Base-by-base conservation (phyloP, 2,888 invertebrate species). In the Amphipoea lucens region DNA sequence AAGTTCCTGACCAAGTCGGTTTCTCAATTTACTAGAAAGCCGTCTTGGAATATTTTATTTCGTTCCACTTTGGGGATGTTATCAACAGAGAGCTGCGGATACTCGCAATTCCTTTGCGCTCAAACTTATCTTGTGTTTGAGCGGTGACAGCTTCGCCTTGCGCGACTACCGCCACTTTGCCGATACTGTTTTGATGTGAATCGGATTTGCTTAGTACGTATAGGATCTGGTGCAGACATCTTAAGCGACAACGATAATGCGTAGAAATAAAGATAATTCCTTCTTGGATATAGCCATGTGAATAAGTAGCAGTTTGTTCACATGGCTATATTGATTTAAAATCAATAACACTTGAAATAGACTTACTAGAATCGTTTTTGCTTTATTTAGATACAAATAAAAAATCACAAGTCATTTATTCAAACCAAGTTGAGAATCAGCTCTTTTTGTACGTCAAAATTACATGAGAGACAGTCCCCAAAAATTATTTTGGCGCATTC, bases 21-120 rank as follows among this genome's bases (percentile, higher is more conserved):
- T 76, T 83, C 90, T 88, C 90, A 89, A 89, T 89, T 90, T 84
- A 78, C 78, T 85, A 83, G 88, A 89, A 82, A 89, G 89, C 86
- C 73, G 83, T 83, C 80, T 76, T 57, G 74, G 82, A 90, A 89
- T 90, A 90, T 89, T 86, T 90, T 90, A 90, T 87, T 81, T 79
- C 68, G 84, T 62, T 71, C 78, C 83, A 87, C 89, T 89, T 89
- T 48, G 71, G 75, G 79, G 66, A 86, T 75, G 42, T 76, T 87
- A 89, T 87, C 89, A 79, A 74, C 85, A 69, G 54, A 78, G 88
- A 78, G 85, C 86, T 74, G 73, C 51, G 71, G 83, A 65, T 72
- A 36, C n/a, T 63, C 66, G 45, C 88, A 79, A 88, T 89, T 88
- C 84, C 83, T 81, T 85, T 77, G 76, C 86, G 72, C 66, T 74